phyloP scores from a whole-genome alignment of 2,113 vertebrate genomes.

The Python bivittatus region DNA sequence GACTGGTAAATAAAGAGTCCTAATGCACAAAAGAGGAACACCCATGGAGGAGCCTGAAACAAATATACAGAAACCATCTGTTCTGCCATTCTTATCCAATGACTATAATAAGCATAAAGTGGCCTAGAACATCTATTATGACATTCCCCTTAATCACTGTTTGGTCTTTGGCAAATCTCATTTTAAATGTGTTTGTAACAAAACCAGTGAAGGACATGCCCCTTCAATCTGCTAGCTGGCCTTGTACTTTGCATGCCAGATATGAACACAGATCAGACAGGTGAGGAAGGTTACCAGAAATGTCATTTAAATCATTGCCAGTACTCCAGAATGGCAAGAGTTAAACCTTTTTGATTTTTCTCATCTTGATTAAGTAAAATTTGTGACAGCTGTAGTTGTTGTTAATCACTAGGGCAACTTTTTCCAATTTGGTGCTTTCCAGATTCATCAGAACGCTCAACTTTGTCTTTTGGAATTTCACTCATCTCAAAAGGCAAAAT shows the following conservation, averaged over 20 bases:
- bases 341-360: neutral
- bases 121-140: neutral
- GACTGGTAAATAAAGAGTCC: slow-evolving; percentile 97
- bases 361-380: neutral
- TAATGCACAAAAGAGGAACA: slow-evolving; percentile 85
- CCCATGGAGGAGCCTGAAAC: slow-evolving; percentile 88
- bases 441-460: too few relatives aligned
- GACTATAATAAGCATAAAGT: slow-evolving; percentile 16
- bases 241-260: neutral
- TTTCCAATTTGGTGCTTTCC: too few relatives aligned
- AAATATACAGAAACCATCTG: slow-evolving; percentile 40
- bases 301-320: neutral
- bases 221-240: neutral
- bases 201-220: neutral
- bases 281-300: neutral
- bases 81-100: slow-evolving; percentile 19
- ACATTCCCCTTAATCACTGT: accelerated
- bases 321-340: neutral
- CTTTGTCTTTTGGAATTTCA: too few relatives aligned
- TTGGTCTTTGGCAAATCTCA: neutral
- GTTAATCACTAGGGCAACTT: too few relatives aligned
- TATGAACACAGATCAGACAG: neutral
- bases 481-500: too few relatives aligned
- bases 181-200: neutral
- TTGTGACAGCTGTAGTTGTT: neutral